Evolutionary conservation across 2,113 vertebrate species (phyloP).

Genomic region (Epinephelus fuscoguttatus): DNA sequence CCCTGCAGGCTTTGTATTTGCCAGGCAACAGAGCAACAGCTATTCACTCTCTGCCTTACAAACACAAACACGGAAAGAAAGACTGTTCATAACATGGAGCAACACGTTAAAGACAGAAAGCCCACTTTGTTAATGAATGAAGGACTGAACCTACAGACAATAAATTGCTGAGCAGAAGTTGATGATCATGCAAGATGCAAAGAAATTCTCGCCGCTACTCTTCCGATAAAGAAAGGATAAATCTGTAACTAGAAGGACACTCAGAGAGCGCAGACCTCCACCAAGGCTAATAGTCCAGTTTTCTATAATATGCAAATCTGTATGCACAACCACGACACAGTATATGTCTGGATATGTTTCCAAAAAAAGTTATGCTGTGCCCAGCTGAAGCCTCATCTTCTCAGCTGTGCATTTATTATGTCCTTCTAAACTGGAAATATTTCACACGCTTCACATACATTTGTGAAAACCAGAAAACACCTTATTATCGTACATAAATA

Average conservation of each 20-base stretch:
- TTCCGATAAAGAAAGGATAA: neutral
- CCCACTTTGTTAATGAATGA: neutral
- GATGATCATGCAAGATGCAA: neutral
- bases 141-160: neutral
- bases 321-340: too few species aligned
- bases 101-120: neutral
- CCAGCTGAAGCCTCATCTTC: too few species aligned
- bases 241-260: neutral
- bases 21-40: conserved; percentile 25
- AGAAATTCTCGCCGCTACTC: neutral
- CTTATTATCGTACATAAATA: too few species aligned
- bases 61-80: neutral
- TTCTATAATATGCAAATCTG: too few species aligned
- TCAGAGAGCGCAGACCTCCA: too few species aligned
- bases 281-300: too few species aligned
- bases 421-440: too few species aligned
- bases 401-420: too few species aligned
- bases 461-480: too few species aligned
- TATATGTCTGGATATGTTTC: too few species aligned
- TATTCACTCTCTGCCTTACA: conserved; percentile 7
- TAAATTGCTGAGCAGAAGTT: neutral
- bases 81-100: neutral
- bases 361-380: too few species aligned
- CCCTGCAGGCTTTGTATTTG: conserved; percentile 49
- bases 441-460: too few species aligned